These are phyloP conservation scores for Thymelicus lineola DNA, from an alignment of 2,888 invertebrate species.

Conservation along the genomic window DNA sequence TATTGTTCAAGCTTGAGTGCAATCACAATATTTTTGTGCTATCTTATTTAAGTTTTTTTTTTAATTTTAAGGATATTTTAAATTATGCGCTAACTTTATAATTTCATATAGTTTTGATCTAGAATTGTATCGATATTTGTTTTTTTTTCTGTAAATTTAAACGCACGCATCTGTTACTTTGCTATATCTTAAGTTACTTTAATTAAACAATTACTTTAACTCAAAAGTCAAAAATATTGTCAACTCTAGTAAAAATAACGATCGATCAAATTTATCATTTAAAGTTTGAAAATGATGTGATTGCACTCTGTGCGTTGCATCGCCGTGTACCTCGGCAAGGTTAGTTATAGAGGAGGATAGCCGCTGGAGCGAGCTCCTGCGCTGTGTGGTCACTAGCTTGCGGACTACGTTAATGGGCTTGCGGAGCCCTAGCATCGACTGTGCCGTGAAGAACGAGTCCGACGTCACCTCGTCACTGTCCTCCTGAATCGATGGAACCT, in stretches of 20 bases:
- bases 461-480: constrained; percentile 67
- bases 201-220: no score
- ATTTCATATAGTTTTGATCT: no score
- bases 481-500: constrained; percentile 74
- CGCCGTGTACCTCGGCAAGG: constrained; percentile 80
- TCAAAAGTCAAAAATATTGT: no score
- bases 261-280: neutral
- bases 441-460: constrained; percentile 70
- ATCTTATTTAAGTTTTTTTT: no score
- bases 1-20: constrained; percentile 59
- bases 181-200: no score
- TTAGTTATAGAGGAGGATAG: constrained; percentile 81
- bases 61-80: no score
- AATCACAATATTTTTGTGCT: constrained; percentile 59
- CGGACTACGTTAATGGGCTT: constrained; percentile 80
- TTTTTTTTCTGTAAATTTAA: no score
- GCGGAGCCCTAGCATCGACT: constrained; percentile 73
- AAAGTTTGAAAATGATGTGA: constrained; percentile 50
- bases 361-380: constrained; percentile 78
- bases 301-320: constrained; percentile 61
- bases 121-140: no score
- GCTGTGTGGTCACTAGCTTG: constrained; percentile 80
- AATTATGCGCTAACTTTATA: no score
- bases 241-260: no score
- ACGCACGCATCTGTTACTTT: no score